phyloP scores from a whole-genome alignment of 2,888 invertebrate genomes.

The Arctia plantaginis region DNA sequence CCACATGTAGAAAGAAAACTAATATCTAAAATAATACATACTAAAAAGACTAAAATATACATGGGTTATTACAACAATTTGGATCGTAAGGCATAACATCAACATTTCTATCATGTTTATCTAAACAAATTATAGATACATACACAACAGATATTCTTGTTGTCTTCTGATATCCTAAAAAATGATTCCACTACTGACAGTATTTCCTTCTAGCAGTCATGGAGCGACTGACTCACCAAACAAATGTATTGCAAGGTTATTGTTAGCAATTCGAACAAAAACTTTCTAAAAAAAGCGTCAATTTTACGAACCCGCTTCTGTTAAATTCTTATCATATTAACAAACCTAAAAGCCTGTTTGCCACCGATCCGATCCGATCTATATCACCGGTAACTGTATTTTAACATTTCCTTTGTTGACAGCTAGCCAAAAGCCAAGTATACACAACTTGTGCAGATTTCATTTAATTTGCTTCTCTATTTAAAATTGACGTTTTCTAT shows the following conservation, averaged over 20 bases:
- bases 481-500: neutral
- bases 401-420: slow-evolving; percentile 44
- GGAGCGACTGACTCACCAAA: too few species aligned
- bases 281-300: neutral
- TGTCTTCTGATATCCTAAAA: too few species aligned
- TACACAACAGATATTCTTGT: neutral
- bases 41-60: too few species aligned
- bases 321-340: neutral
- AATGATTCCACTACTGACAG: too few species aligned
- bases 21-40: too few species aligned
- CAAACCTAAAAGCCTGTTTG: slow-evolving; percentile 9
- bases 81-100: too few species aligned
- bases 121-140: neutral
- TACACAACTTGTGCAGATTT: slow-evolving; percentile 28
- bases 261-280: too few species aligned
- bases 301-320: neutral
- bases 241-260: too few species aligned
- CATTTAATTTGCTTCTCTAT: neutral
- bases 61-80: too few species aligned
- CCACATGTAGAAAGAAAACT: too few species aligned
- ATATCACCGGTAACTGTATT: slow-evolving; percentile 43
- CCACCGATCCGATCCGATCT: slow-evolving; percentile 19
- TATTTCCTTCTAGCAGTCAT: neutral
- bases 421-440: slow-evolving; percentile 38
- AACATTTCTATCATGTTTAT: neutral